Base-by-base conservation (phyloP, 2,888 invertebrate genomes). In the Eilema depressum region DNA sequence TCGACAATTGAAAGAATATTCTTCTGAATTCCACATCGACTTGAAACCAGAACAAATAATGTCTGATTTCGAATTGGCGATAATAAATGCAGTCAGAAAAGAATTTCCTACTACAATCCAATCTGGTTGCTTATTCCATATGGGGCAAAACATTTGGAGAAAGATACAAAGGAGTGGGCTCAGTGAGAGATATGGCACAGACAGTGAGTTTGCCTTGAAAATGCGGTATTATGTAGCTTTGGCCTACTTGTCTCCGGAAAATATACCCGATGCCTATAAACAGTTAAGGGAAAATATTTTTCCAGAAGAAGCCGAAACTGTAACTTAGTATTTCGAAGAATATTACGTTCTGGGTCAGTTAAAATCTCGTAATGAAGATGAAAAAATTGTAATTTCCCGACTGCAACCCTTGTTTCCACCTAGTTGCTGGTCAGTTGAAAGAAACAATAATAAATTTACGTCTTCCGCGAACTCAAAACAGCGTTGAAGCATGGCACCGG, bases 391-490 rank as follows among this genome's bases (percentile, higher is more conserved):
- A 30, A 61, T 61, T 17, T 61, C 61, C 7, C 30, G 30, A 61
- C 7, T 61, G 61, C 33, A 33, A 26, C 61, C 61, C 30, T 61
- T 61, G 30, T 61, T 61, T 61, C 61, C 61, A 61, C 61, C 61
- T 61, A 61, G 61, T 61, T 61, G 30, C 26, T 59, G 59, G 26
- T 59, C 59, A 7, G 59, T 23, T 2, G 59, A 59, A 25, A 59
- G 59, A 59, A 61, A 61, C 26, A 61, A 61, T 61, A 30, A 61
- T n/a, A n/a, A n/a, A n/a, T 61, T 14, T 61, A 30, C 28, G 12
- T 61, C 61, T 61, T 61, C 61, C 61, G 61, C 61, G 61, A 61
- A 61, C 61, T 17, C 61, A 61, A 61, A 61, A 61, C 26, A 59
- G 59, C 59, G 59, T 25, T 1, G 59, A 59, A 59, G 59, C 59